Base-by-base conservation (phyloP, 1,140 invertebrate genomes). In the Penaeus indicus region DNA sequence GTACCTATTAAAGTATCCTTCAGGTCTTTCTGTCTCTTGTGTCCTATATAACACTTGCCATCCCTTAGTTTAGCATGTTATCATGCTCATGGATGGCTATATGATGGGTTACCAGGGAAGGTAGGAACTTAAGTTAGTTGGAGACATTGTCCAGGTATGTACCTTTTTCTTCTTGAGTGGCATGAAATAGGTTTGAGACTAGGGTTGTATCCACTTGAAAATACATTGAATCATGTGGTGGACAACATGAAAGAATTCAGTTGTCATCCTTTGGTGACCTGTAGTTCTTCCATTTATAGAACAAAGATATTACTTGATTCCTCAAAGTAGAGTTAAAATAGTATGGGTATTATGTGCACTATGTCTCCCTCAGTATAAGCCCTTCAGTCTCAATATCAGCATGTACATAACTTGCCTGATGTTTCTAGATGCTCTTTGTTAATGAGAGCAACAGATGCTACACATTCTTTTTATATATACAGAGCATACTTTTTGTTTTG, bases 1-100 rank as follows among this genome's bases (percentile, higher is more conserved):
- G 69, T 88, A 84, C 87, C 87, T 77, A 67, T 84, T 72, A 84
- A 88, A 88, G 87, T 88, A 88, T 88, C 82, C 87, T 88, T 84
- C 87, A 88, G 87, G 87, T 84, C 64, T 83, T 54, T 88, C 64
- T 42, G 47, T 60, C 75, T 62, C 38, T 61, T 86, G 32, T 79
- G 22, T 79, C 61, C 42, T 32, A n/a, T 18, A 64, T 21, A 67
- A 25, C n/a, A 42, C 72, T 75, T 75, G 72, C 72, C 42, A 75
- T 38, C 72, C 42, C 42, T 38, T 38, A 32, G n/a, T 38, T 64
- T 69, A n/a, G 62, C 80, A 63, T 62, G 62, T 62, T 83, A 25
- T 83, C 64, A 80, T 63, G 64, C 85, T 82, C 79, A 67, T 64
- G 38, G 60, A 13, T 67, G 42, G 54, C 54, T 54, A 54, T 54